Percentiles rank a stretch among this genome's conserved stretches.
Evolutionary conservation across 1,140 invertebrate species (phyloP).

Genomic region (Oryzaephilus surinamensis): DNA sequence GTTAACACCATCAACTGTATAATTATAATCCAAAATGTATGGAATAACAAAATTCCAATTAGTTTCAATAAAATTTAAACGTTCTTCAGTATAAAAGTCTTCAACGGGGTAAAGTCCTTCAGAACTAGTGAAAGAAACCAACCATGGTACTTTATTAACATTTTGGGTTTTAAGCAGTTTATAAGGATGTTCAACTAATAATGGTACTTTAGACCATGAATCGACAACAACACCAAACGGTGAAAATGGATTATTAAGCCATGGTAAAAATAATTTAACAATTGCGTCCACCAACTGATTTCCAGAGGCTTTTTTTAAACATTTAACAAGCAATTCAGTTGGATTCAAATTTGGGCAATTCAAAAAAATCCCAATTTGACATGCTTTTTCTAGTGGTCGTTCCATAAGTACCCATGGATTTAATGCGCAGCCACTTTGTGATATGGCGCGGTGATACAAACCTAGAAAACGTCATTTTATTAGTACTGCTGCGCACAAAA

Average conservation of each 20-base stretch:
- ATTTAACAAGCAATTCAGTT: slow-evolving; percentile 40
- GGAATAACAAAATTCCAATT: slow-evolving; percentile 19
- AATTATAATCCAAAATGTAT: slow-evolving; percentile 25
- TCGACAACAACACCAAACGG: slow-evolving; percentile 23
- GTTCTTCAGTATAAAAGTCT: slow-evolving; percentile 22
- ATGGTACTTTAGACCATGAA: slow-evolving; percentile 33
- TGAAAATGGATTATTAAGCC: slow-evolving; percentile 30
- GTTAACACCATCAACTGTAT: slow-evolving; percentile 12
- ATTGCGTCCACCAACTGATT: slow-evolving; percentile 28
- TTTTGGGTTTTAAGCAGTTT: slow-evolving; percentile 39
- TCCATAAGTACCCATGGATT: slow-evolving; percentile 50
- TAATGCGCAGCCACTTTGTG: slow-evolving; percentile 65
- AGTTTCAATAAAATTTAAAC: slow-evolving; percentile 8
- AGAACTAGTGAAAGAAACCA: slow-evolving; percentile 21
- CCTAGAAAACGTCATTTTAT: slow-evolving; percentile 34
- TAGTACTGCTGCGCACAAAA: background rate
- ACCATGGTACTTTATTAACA: slow-evolving; percentile 27
- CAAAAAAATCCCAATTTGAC: slow-evolving; percentile 41
- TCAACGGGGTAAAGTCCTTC: slow-evolving; percentile 32
- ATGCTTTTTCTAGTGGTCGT: slow-evolving; percentile 41
- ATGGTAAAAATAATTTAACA: slow-evolving; percentile 26
- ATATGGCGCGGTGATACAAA: slow-evolving; percentile 57
- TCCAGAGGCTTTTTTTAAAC: slow-evolving; percentile 40
- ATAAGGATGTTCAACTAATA: slow-evolving; percentile 42
- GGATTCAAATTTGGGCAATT: slow-evolving; percentile 38